Evolutionary conservation across 1,140 invertebrate genomes (phyloP), one percentile per base, ranked within the genome.

Genomic region (Wasmannia auropunctata): DNA sequence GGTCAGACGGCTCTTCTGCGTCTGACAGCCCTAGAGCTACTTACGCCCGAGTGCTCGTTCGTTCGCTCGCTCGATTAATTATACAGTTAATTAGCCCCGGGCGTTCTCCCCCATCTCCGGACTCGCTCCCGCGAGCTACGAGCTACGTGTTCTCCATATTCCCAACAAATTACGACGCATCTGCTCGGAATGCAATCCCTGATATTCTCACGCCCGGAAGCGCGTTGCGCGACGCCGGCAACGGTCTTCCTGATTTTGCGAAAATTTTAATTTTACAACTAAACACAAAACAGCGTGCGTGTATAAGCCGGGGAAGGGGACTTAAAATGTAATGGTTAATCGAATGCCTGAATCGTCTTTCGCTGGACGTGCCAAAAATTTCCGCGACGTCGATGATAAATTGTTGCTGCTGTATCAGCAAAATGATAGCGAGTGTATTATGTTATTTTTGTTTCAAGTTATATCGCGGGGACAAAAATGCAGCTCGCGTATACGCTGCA

Each of bases 1-100:
- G 90, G 90, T 91, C 88, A 91, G 90, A 91, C 88, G 75, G 88
- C 85, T 91, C 86, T 67, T 75, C 86, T 91, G 90, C 79, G 77
- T 72, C 49, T 91, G 90, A 90, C 88, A 91, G 88, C 63, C 63
- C 84, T 62, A 56, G 58, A 89, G 87, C 86, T 89, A 89, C 87
- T 90, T 91, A 89, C 86, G 88, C 90, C 77, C 79, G 83, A 87
- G 60, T 88, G 88, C 88, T 86, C 88, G 86, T 91, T 90, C 87
- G 79, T 86, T 89, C 90, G 88, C 86, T 91, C 90, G 88, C 88
- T 91, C 90, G 88, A 91, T 91, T 91, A 91, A 91, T 91, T 91
- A 91, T 89, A 91, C 90, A 91, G 89, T 91, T 91, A 91, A 91
- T 91, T 90, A 91, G 88, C 88, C 75, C 70, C 74, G 25, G 72